A percentile compares a stretch with the other conserved stretches of the same genome.
phyloP scores from a whole-genome alignment of 2,113 vertebrate species.

The Coptodon bakossiorum region DNA sequence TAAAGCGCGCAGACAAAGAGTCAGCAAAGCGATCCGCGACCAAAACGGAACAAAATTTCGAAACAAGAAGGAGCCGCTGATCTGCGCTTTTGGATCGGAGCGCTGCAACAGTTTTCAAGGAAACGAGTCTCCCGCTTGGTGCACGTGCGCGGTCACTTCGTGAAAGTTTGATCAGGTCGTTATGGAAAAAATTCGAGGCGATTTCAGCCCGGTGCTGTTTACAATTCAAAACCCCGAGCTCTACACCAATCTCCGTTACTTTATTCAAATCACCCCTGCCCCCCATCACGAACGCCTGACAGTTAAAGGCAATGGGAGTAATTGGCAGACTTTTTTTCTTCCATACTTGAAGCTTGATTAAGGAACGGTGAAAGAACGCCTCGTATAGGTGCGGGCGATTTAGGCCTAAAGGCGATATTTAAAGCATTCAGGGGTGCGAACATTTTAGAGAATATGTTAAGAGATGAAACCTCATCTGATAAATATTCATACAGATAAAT shows the following conservation, averaged over 20 bases:
- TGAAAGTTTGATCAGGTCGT: neutral
- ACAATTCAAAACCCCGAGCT: neutral
- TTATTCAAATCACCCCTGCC: constrained; percentile 15
- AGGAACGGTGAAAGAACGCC: neutral
- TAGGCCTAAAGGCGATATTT: constrained; percentile 41
- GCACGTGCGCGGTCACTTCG: neutral
- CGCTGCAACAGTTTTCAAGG: no score
- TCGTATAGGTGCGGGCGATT: neutral
- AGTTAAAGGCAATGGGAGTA: neutral
- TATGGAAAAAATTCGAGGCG: neutral
- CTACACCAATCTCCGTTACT: neutral
- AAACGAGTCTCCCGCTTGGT: neutral
- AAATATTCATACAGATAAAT: constrained; percentile 70
- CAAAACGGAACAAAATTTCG: neutral
- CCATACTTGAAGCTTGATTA: neutral
- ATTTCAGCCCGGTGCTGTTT: neutral
- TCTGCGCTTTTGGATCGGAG: neutral
- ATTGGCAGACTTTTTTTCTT: neutral
- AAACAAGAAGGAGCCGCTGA: neutral
- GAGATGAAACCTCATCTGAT: constrained; percentile 55
- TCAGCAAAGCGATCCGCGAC: neutral
- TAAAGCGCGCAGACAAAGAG: neutral
- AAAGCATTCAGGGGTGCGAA: constrained; percentile 25
- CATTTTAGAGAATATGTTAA: constrained; percentile 37
- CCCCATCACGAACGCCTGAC: neutral